phyloP scores from a whole-genome alignment of 2,113 vertebrate genomes.

The Neopipo cinnamomea region DNA sequence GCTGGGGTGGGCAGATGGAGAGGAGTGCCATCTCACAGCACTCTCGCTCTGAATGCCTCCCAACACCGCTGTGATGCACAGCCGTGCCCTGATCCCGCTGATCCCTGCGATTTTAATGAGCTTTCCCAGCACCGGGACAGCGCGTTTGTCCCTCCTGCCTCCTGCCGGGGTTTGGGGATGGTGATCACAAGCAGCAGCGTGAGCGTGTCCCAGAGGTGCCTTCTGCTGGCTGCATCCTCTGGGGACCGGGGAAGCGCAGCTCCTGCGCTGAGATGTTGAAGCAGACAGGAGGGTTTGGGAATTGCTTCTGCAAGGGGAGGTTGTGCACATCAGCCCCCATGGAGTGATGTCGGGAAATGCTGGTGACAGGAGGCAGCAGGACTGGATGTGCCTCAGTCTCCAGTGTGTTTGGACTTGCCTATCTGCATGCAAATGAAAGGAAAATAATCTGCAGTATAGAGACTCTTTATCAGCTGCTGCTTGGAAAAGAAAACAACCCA shows the following conservation, averaged over 20 bases:
- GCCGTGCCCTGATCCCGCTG: neutral
- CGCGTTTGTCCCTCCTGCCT: rapidly evolving
- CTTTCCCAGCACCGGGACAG: rapidly evolving
- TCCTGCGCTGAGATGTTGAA: neutral
- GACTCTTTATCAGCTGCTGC: neutral
- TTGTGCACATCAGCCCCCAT: neutral
- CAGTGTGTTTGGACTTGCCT: neutral
- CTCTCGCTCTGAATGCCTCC: neutral
- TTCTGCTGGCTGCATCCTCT: neutral
- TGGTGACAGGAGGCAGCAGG: neutral
- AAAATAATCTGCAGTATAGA: neutral
- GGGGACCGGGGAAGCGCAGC: rapidly evolving
- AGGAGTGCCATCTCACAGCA: rapidly evolving
- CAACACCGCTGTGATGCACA: rapidly evolving
- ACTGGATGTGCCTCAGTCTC: neutral
- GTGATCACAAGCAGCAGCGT: neutral
- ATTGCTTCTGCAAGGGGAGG: neutral
- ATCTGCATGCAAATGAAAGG: neutral
- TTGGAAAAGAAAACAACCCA: neutral
- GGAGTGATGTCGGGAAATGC: rapidly evolving
- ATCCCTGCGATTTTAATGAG: neutral
- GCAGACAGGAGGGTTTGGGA: neutral
- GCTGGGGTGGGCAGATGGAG: neutral
- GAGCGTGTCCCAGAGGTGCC: rapidly evolving
- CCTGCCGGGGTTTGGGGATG: neutral